Evolutionary conservation across 2,797 vertebrate genomes (phyloP).

Genomic region (Trachops cirrhosus): DNA sequence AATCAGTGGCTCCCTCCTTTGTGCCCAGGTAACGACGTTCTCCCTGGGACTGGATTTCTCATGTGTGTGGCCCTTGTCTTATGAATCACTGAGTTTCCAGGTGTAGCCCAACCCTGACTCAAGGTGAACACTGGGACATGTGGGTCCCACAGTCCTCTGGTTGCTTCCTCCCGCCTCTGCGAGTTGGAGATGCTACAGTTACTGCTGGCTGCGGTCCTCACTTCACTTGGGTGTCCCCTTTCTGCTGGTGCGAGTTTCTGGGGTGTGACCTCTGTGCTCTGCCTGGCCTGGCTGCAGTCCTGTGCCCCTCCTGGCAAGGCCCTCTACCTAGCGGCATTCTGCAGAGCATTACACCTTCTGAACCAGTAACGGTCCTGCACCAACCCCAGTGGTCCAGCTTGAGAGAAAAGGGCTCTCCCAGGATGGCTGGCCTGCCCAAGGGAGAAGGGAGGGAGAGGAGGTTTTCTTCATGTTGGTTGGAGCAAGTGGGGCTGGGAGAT

Average conservation of each 20-base stretch:
- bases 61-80: neutral
- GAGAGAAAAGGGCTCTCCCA: neutral
- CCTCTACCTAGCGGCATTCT: neutral
- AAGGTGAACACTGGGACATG: fast-evolving
- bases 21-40: neutral
- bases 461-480: neutral
- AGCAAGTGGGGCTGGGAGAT: neutral
- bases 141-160: fast-evolving
- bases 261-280: neutral
- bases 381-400: fast-evolving
- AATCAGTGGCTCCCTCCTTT: neutral
- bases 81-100: neutral
- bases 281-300: neutral
- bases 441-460: neutral
- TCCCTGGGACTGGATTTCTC: neutral
- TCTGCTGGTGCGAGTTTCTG: neutral
- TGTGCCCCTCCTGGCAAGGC: neutral
- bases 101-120: neutral
- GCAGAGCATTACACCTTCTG: neutral
- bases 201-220: fast-evolving
- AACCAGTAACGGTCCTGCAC: neutral
- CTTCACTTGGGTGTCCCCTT: neutral
- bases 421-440: neutral
- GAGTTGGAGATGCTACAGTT: fast-evolving
- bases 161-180: neutral